Conservation (phyloP, 2,888 invertebrate genomes). For the Asteroscopus sphinx region DNA sequence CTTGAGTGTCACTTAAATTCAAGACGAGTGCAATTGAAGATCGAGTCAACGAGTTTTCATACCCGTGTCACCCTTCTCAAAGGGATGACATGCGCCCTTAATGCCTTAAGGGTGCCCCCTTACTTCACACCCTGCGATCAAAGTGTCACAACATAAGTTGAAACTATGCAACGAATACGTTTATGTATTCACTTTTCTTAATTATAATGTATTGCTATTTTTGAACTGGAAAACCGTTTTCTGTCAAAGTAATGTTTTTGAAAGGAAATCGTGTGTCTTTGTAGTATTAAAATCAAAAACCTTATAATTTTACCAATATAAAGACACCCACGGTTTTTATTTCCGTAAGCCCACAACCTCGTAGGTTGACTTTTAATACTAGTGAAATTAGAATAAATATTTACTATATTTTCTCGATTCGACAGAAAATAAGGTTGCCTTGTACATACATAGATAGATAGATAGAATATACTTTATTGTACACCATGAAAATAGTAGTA, state of each 20-base stretch:
- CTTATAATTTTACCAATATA: neutral
- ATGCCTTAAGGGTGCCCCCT: too few relatives aligned
- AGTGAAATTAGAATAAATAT: neutral
- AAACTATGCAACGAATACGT: slow-evolving; percentile 21
- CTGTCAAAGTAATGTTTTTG: too few relatives aligned
- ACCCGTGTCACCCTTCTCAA: slow-evolving; percentile 46
- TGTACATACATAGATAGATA: too few relatives aligned
- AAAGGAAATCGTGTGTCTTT: too few relatives aligned
- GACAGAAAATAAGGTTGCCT: neutral
- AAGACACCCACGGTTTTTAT: neutral
- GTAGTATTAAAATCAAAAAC: neutral
- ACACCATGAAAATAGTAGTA: too few relatives aligned
- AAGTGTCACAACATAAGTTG: slow-evolving; percentile 29
- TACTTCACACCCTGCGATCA: slow-evolving; percentile 31
- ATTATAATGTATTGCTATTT: neutral
- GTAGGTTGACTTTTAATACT: neutral
- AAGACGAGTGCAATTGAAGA: slow-evolving; percentile 53
- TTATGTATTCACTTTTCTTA: slow-evolving; percentile 3
- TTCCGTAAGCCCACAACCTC: neutral
- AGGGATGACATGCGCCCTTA: slow-evolving; percentile 41
- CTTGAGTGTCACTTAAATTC: slow-evolving; percentile 50
- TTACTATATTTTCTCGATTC: slow-evolving; percentile 1
- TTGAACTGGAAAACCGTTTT: too few relatives aligned
- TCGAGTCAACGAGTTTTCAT: slow-evolving; percentile 45
- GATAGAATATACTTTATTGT: too few relatives aligned